Evolutionary conservation across 2,113 vertebrate species (phyloP).

Genomic region (Thymallus thymallus): DNA sequence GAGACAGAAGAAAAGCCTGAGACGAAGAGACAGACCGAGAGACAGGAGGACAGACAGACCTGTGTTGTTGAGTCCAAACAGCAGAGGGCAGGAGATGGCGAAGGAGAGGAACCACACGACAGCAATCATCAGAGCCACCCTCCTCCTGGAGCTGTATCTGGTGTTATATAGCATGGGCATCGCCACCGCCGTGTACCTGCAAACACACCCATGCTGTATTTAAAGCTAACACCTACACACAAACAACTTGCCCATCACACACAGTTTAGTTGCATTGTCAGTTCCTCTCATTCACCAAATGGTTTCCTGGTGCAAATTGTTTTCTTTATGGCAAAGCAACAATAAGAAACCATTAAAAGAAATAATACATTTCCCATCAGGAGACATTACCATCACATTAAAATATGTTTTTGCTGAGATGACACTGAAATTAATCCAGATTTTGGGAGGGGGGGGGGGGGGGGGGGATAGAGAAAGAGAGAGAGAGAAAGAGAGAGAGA

Average conservation of each 20-base stretch:
- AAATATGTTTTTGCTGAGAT: no score
- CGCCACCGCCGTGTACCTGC: constrained; percentile 91
- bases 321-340: no score
- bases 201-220: neutral
- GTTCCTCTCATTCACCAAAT: no score
- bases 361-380: no score
- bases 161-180: constrained; percentile 91
- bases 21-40: neutral
- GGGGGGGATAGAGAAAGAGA: accelerated
- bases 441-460: no score
- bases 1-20: no score
- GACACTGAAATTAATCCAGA: no score
- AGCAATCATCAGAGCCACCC: constrained; percentile 87
- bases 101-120: constrained; percentile 89
- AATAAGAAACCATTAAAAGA: no score
- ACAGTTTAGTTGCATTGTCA: neutral
- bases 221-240: constrained; percentile 12
- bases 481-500: no score
- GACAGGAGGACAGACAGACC: constrained; percentile 61
- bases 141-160: constrained; percentile 84
- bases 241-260: neutral
- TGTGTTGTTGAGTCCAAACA: constrained; percentile 96
- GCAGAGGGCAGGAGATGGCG: constrained; percentile 88
- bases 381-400: no score
- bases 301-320: no score